Evolutionary conservation across 2,888 invertebrate species (phyloP), one percentile per base, ranked within the genome.

Genomic region (Noctua janthe): DNA sequence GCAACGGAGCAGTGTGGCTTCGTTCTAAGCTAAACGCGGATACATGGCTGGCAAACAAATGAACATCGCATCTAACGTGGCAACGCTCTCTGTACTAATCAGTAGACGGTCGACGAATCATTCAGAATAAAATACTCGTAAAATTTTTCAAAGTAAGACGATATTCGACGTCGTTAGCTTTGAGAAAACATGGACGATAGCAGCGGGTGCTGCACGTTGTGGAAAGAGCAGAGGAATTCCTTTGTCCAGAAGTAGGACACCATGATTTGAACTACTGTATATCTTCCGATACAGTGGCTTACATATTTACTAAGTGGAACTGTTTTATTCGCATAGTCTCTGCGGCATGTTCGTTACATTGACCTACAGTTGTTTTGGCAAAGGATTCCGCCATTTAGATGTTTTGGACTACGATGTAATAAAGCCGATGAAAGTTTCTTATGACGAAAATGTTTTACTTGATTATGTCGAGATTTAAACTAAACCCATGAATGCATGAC

Each of bases 331-430:
- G 76, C 64, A 74, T 73, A 80, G 7, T 78, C 49, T 71, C 70
- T 76, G 47, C 39, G 80, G 59, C 67, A 78, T 83, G 62, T 78
- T 76, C 71, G 81, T 84, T 87, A 82, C 88, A 84, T 86, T 87
- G 87, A 87, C 80, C 87, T 43, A 78, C 29, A 75, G 73, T 76
- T 81, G 66, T 83, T 85, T 89, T 84, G 86, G 72, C 81, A 82
- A 64, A 49, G 56, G 49, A 71, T 54, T 69, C 47, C 3, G 59
- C 54, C 7, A 54, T 71, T 72, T n/a, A 35, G 39, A 56, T 35
- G 76, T 71, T 59, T 79, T 74, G 35, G 39, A 49, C 7, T 62
- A 54, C 23, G 10, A 13, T 4, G 54, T 69, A 39, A 73, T 76
- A 43, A 76, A 70, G 0, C 20, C 17, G 20, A 13, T 5, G 17